Evolutionary conservation across 2,888 invertebrate genomes (phyloP).

Genomic region (Endotricha flammealis): DNA sequence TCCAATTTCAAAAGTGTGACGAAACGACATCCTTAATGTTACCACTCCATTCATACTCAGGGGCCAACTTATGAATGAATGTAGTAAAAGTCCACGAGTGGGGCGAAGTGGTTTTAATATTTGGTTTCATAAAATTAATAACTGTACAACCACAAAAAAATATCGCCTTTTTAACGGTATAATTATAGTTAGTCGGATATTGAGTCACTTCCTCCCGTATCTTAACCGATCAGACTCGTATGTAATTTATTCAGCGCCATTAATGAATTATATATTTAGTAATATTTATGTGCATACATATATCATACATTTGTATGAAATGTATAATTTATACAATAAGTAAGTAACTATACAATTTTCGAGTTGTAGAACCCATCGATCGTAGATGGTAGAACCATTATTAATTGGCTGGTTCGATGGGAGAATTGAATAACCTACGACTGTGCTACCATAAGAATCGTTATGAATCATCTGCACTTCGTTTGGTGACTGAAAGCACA

Average conservation of each 20-base stretch:
- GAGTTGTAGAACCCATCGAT: too few relatives aligned
- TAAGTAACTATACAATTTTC: too few relatives aligned
- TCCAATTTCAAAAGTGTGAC: too few relatives aligned
- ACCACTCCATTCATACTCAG: not conserved
- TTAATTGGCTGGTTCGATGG: too few relatives aligned
- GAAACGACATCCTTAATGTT: too few relatives aligned
- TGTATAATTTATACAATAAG: too few relatives aligned
- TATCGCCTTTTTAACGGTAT: conserved; percentile 11
- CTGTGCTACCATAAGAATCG: too few relatives aligned
- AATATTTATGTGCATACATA: not conserved
- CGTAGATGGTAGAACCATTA: too few relatives aligned
- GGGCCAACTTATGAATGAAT: conserved; percentile 7
- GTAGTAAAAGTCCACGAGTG: conserved; percentile 2
- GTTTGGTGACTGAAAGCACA: too few relatives aligned
- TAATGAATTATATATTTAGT: conserved; percentile 3
- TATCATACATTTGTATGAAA: too few relatives aligned
- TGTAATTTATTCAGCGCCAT: conserved; percentile 8
- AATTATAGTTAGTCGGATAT: conserved; percentile 11
- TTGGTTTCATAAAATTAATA: conserved; percentile 6
- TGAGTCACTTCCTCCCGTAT: conserved; percentile 11
- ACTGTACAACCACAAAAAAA: conserved; percentile 11
- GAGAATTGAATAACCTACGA: too few relatives aligned
- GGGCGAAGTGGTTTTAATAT: conserved; percentile 1
- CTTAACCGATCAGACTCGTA: conserved; percentile 10
- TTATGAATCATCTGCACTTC: too few relatives aligned